Percentiles rank a stretch among this genome's conserved stretches.
phyloP scores from a whole-genome alignment of 1,140 invertebrate genomes.

The Trichoplusia ni region DNA sequence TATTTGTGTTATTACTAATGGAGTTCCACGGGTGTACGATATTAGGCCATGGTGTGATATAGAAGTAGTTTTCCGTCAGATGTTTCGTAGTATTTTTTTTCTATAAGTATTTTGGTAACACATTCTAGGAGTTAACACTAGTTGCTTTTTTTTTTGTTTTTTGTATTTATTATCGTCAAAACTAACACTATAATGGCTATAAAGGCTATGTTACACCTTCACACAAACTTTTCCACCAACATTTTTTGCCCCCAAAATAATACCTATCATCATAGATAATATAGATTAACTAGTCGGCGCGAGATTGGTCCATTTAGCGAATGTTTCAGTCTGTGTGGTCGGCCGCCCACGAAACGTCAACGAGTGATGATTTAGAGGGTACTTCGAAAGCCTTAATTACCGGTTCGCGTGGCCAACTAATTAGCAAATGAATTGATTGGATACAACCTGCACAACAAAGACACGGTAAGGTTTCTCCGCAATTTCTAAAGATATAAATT shows the following conservation, averaged over 20 bases:
- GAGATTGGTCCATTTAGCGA: constrained; percentile 2
- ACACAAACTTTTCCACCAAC: too few relatives aligned
- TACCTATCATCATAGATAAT: background rate
- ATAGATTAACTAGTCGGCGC: constrained; percentile 2
- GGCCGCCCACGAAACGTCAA: constrained; percentile 17
- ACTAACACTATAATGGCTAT: too few relatives aligned
- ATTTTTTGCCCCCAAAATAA: background rate
- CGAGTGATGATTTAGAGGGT: constrained; percentile 14
- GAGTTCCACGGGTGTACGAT: too few relatives aligned
- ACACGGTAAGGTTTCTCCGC: background rate
- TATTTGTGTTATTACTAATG: too few relatives aligned
- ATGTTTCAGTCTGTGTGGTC: constrained; percentile 10
- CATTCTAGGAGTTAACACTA: too few relatives aligned
- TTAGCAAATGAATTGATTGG: constrained; percentile 20
- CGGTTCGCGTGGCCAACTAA: constrained; percentile 21
- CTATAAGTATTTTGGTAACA: too few relatives aligned
- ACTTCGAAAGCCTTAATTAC: constrained; percentile 18
- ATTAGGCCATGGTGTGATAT: too few relatives aligned
- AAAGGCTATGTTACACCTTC: too few relatives aligned
- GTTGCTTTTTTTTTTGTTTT: too few relatives aligned
- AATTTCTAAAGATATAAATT: constrained; percentile 21
- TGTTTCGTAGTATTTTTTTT: too few relatives aligned
- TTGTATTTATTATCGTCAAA: too few relatives aligned
- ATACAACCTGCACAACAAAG: background rate
- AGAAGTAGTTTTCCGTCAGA: too few relatives aligned